phyloP scores from a whole-genome alignment of 2,113 vertebrate species.

The Kryptolebias marmoratus region DNA sequence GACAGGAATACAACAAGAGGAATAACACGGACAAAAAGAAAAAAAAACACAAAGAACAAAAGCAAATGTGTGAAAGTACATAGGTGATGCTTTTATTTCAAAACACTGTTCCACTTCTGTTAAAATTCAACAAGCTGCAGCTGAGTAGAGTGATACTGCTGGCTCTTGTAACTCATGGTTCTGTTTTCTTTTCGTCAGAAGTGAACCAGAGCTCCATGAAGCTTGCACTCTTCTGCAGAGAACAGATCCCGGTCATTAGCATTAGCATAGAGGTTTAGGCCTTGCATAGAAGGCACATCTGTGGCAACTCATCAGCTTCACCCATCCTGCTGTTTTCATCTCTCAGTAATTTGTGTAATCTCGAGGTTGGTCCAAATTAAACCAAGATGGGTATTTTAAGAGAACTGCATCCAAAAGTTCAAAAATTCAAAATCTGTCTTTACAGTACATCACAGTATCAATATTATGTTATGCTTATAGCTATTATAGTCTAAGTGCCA shows the following conservation, averaged over 20 bases:
- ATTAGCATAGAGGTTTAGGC: constrained; percentile 28
- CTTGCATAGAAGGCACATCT: constrained; percentile 56
- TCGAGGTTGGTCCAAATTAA: neutral
- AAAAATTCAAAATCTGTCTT: neutral
- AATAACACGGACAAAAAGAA: constrained; percentile 19
- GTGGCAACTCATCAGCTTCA: constrained; percentile 52
- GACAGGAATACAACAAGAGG: constrained; percentile 24
- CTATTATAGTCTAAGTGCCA: neutral
- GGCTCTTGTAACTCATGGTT: constrained; percentile 33
- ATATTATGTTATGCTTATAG: neutral
- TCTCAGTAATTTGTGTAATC: constrained; percentile 12
- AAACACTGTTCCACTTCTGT: constrained; percentile 15
- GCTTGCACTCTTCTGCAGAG: constrained; percentile 10
- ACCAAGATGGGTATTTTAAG: neutral
- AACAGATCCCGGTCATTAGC: constrained; percentile 51
- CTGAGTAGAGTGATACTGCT: constrained; percentile 24
- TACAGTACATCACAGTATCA: neutral
- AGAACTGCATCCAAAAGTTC: neutral
- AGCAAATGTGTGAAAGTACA: constrained; percentile 2
- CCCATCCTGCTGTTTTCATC: constrained; percentile 46
- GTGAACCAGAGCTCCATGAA: constrained; percentile 11
- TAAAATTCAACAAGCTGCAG: constrained; percentile 34
- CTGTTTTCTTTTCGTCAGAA: constrained; percentile 23
- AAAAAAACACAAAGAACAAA: constrained; percentile 13
- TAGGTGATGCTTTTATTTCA: constrained; percentile 14